These are phyloP conservation scores for Neodiprion fabricii DNA, from an alignment of 1,140 invertebrate species.

Conservation along the genomic window DNA sequence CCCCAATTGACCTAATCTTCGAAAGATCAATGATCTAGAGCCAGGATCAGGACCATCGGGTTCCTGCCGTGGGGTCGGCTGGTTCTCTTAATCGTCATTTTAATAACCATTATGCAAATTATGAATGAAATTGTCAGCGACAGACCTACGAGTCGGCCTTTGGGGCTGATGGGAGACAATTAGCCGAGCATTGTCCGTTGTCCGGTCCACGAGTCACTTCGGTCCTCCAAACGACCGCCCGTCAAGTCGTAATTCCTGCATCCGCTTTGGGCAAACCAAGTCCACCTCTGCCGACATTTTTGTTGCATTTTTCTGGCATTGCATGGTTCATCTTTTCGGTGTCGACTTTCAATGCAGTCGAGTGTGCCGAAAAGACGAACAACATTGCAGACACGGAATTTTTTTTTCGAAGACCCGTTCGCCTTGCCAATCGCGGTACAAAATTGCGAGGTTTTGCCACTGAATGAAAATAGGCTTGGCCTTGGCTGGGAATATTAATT, in stretches of 20 bases:
- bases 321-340: no score
- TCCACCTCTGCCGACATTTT: conserved; percentile 34
- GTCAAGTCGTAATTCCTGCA: conserved; percentile 51
- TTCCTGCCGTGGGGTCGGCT: neutral
- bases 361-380: no score
- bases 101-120: conserved; percentile 52
- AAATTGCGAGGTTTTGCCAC: no score
- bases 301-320: neutral
- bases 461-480: no score
- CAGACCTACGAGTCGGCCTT: conserved; percentile 47
- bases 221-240: conserved; percentile 44
- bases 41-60: neutral
- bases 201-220: conserved; percentile 45
- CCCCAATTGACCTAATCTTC: neutral
- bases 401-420: no score
- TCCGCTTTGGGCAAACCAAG: conserved; percentile 37
- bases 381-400: no score
- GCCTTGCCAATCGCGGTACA: no score
- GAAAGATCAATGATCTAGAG: neutral
- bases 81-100: conserved; percentile 38
- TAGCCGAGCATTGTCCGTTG: conserved; percentile 51
- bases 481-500: no score
- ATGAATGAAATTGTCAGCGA: conserved; percentile 53
- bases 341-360: no score
- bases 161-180: conserved; percentile 51